Evolutionary conservation across 2,888 invertebrate species (phyloP), one percentile per base, ranked within the genome.

Genomic region (Protodeltote pygarga): DNA sequence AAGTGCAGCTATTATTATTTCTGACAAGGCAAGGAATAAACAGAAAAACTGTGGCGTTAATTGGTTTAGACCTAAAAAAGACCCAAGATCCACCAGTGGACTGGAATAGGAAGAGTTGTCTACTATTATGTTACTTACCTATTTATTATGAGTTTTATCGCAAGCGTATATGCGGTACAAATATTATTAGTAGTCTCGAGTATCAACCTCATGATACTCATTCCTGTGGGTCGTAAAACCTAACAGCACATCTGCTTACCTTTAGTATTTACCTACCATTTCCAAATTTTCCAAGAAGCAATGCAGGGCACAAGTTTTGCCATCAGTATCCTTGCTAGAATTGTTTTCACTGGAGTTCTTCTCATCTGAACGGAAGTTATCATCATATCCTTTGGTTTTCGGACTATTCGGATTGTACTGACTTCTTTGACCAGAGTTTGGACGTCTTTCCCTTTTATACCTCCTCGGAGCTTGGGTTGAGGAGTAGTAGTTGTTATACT

Each of bases 221-320:
- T n/a, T n/a, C n/a, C n/a, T n/a, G n/a, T n/a, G n/a, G n/a, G n/a
- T n/a, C n/a, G n/a, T n/a, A n/a, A n/a, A n/a, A n/a, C n/a, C n/a
- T n/a, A n/a, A n/a, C n/a, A n/a, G n/a, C n/a, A n/a, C n/a, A n/a
- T n/a, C n/a, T n/a, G n/a, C n/a, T n/a, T n/a, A n/a, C n/a, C n/a
- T n/a, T n/a, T n/a, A n/a, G 4, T 2, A 6, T 1, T 19, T 16
- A 52, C 60, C 80, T 83, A 95, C 96, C 94, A 95, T 93, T 70
- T 94, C 93, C 54, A 95, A 77, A 76, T 94, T 93, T 47, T 94
- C 93, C 73, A 96, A 93, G 71, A 96, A 94, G 72, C 96, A 96
- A 53, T 95, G 95, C 13, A 94, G 79, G 1, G 94, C 90, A 67
- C 96, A 96, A 46, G 87, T 83, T 47, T 85, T 89, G 3, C 72